These are phyloP conservation scores for Plumapathes pennacea DNA, from an alignment of 92 coral and sea anemone genomes.

Conservation along the genomic window DNA sequence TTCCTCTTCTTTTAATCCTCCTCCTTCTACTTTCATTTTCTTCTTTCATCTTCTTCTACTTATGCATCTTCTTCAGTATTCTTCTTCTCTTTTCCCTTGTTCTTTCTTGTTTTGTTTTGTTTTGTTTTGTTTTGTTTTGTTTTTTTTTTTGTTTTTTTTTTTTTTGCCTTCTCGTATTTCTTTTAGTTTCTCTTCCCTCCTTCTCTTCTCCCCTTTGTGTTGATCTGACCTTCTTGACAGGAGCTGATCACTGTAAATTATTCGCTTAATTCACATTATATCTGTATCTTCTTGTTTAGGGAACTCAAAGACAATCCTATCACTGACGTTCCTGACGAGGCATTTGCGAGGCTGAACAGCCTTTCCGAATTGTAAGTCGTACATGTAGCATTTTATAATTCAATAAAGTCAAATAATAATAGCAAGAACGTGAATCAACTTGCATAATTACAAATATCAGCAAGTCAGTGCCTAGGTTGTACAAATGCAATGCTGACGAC, in stretches of 20 bases:
- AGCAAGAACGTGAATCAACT: no score
- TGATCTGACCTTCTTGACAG: no score
- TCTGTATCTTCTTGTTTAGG: no score
- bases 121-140: slow-evolving; percentile 1
- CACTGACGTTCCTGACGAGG: slow-evolving; percentile 47
- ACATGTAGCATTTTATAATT: no score
- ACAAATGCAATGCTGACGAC: neutral
- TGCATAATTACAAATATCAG: neutral
- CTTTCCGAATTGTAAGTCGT: slow-evolving; percentile 52
- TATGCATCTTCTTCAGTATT: neutral
- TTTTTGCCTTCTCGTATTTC: no score
- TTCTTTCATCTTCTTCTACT: neutral
- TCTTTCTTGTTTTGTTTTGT: neutral
- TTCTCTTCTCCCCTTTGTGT: no score
- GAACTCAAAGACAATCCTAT: slow-evolving; percentile 56
- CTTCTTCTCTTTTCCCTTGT: neutral
- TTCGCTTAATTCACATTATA: no score
- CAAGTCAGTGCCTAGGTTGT: no score
- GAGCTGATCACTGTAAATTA: no score
- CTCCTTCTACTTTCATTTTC: neutral
- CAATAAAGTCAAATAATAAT: no score
- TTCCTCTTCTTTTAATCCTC: neutral
- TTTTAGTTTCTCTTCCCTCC: no score
- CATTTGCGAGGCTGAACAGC: slow-evolving; percentile 54
- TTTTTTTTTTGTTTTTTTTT: no score